Base-by-base conservation (phyloP, 2,888 invertebrate genomes). In the Cheilosia vulpina region DNA sequence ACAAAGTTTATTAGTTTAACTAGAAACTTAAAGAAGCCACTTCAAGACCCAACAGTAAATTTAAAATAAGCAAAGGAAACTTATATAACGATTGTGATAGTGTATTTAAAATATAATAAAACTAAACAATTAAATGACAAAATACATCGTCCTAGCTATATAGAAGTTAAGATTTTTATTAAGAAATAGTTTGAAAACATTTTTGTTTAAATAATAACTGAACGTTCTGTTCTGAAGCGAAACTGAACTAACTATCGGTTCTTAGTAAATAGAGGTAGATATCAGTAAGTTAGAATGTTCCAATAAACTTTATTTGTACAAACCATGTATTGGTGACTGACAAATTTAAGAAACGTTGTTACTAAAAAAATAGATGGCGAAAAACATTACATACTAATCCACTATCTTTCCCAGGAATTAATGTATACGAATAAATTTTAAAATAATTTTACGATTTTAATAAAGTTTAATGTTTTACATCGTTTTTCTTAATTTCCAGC, bases 61-160 rank as follows among this genome's bases (percentile, higher is more conserved):
- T 60, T 52, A 34, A 68, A 50, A 38, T 62, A 55, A 82, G 68
- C 68, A 66, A 73, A 79, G 27, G n/a, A 68, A 73, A 62, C 62
- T 63, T 72, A 62, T 50, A 83, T 57, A 72, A 79, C 50, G 62
- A 83, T 83, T 83, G 83, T 83, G 83, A 83, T 83, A 83, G 83
- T 72, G 77, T 83, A 78, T 83, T 73, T 68, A 66, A 79, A 79
- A 83, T 63, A 83, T 81, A 41, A 41, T 47, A 62, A 52, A 79
- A 55, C 38, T 73, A 68, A 19, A 73, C 34, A 65, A 53, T 53
- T 58, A 66, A 68, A 81, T 47, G 60, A 63, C 69, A 82, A 76
- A 76, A 38, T 71, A 47, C 66, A 62, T 72, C 77, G 77, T 77
- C 82, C 77, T 71, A 72, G 71, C 63, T 76, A 69, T 58, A 45